Evolutionary conservation across 2,797 vertebrate species (phyloP).

Genomic region (Siniperca scherzeri): DNA sequence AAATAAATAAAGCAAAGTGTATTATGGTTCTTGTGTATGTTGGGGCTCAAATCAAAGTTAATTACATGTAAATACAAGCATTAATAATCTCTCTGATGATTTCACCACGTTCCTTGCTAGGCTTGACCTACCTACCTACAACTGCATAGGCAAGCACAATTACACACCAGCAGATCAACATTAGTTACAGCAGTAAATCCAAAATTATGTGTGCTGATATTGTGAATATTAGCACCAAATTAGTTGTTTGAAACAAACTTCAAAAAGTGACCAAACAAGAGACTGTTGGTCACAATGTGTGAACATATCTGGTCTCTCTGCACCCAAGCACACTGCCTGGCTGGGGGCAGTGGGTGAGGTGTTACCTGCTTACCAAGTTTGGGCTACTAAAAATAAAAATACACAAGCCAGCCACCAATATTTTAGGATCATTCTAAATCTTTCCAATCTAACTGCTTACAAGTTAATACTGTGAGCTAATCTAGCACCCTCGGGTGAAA

Average conservation of each 20-base stretch:
- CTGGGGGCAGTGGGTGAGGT: slow-evolving; percentile 10
- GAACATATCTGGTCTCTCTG: slow-evolving; percentile 27
- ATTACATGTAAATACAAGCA: not conserved
- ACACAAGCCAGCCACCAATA: slow-evolving; percentile 19
- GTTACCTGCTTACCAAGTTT: slow-evolving; percentile 26
- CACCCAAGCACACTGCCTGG: slow-evolving; percentile 32
- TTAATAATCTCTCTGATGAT: not conserved
- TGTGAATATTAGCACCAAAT: not conserved
- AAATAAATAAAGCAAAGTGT: not conserved
- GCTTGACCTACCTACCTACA: slow-evolving; percentile 5
- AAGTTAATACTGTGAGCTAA: slow-evolving; percentile 35
- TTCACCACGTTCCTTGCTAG: not conserved
- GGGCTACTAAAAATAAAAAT: slow-evolving; percentile 3
- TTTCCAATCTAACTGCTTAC: slow-evolving; percentile 36
- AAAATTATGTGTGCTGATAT: not conserved
- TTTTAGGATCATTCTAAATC: slow-evolving; percentile 40
- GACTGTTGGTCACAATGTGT: slow-evolving; percentile 11
- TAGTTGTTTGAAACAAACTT: slow-evolving; percentile 2
- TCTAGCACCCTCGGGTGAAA: slow-evolving; percentile 35
- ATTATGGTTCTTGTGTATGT: not conserved
- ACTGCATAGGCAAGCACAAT: not conserved
- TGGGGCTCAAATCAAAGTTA: not conserved
- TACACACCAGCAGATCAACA: slow-evolving; percentile 36
- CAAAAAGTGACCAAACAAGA: slow-evolving; percentile 1
- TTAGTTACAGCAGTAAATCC: slow-evolving; percentile 1